Base-by-base conservation (phyloP, 1,140 invertebrate genomes). In the Listronotus bonariensis region DNA sequence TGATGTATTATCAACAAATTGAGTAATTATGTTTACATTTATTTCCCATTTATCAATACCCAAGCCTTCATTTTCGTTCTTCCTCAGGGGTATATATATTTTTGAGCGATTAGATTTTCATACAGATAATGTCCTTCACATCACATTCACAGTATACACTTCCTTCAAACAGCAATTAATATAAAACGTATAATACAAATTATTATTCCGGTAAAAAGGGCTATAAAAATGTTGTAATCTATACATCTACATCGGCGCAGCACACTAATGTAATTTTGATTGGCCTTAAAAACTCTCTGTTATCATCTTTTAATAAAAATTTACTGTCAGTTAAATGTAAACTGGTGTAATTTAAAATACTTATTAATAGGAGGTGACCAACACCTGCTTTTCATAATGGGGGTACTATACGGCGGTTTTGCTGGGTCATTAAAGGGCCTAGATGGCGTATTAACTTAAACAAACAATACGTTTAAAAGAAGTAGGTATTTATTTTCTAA, bases 301-400 rank as follows among this genome's bases (percentile, higher is more conserved):
- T 66, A 66, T 66, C 64, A 34, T 66, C 64, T 53, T 66, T 66
- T 66, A 66, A 59, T 59, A 65, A 59, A 59, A 54, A 26, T 41
- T 57, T 40, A 69, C 56, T 58, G 56, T 58, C 43, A n/a, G 56
- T 49, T 58, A 58, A 58, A 26, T 58, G 56, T 48, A 49, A 58
- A 58, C 42, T 36, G 56, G 9, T 46, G 43, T 58, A 58, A 69
- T 69, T 69, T 62, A 60, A 63, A 68, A 64, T 64, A 32, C 31
- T 52, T 52, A 45, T 68, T 66, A 66, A 68, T 60, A 57, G 67
- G 10, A 42, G 5, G 26, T 3, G 14, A 26, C 20, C 20, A 26
- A 26, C 1, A 26, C 20, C 20, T 5, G 20, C 5, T 26, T 26
- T 26, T 26, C 5, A 5, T 26, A 26, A 26, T 26, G 20, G 20